These are phyloP conservation scores for Emys orbicularis DNA, from an alignment of 2,797 vertebrate genomes.

Conservation along the genomic window DNA sequence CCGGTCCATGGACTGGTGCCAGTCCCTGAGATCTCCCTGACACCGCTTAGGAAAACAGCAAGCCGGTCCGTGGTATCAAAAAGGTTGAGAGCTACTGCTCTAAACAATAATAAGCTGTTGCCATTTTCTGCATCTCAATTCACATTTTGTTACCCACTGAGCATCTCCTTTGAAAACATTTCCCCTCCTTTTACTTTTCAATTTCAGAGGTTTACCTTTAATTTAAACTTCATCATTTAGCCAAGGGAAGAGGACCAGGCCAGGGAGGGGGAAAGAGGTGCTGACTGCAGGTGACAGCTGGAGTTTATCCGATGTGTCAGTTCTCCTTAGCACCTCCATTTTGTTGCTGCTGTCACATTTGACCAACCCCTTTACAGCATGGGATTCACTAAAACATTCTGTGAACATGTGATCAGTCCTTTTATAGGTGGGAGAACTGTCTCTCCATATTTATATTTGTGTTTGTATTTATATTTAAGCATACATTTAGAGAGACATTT, in stretches of 20 bases:
- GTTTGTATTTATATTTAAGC: accelerated
- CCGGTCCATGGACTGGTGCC: neutral
- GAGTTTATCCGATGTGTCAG: conserved; percentile 59
- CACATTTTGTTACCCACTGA: neutral
- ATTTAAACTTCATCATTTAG: conserved; percentile 15
- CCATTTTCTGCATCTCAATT: neutral
- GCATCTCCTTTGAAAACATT: neutral
- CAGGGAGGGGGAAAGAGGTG: neutral
- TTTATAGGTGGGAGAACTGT: neutral
- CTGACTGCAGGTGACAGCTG: conserved; percentile 67
- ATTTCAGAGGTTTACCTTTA: neutral
- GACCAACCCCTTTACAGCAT: neutral
- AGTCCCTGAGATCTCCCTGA: too few relatives aligned
- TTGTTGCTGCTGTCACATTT: conserved; percentile 67
- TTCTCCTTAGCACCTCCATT: conserved; percentile 64
- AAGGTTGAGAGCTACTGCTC: neutral
- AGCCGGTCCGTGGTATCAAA: neutral
- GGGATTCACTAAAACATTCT: neutral
- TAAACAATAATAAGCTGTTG: neutral
- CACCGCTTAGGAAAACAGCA: neutral
- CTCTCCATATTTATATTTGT: neutral
- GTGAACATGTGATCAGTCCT: accelerated
- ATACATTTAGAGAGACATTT: accelerated
- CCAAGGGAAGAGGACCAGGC: conserved; percentile 32
- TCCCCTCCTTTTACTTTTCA: neutral